Base-by-base conservation (phyloP, 2,888 invertebrate species). In the Polydesmus complanatus region DNA sequence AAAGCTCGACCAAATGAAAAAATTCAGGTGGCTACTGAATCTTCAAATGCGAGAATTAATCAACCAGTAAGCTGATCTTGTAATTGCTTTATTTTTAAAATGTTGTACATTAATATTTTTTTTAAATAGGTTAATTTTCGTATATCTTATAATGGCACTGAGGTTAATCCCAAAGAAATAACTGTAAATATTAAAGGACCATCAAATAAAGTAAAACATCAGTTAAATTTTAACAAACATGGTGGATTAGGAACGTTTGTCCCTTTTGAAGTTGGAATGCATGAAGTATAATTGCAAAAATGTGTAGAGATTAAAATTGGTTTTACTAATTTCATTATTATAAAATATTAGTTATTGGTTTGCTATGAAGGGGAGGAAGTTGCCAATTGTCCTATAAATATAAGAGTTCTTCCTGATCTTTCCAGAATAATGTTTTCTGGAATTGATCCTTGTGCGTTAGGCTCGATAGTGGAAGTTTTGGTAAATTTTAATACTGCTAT, bases 391-490 rank as follows among this genome's bases (percentile, higher is more conserved):
- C 83, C 83, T 2, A 74, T 78, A 21, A 88, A 87, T 75, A 89
- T 95, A 73, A 80, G 91, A 67, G 92, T 91, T 1, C 78, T 91
- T 70, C 93, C 94, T 27, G 84, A 90, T 63, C 76, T 91, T 66
- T 84, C 89, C 62, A 86, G 88, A 71, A 90, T 93, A 48, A 85
- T 86, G 63, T 88, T 74, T 66, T 89, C 92, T 1, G 94, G 93
- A 58, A 90, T 95, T 84, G 91, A 92, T 60, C 95, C 94, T 2
- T 95, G 94, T 76, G 91, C 93, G 23, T 81, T 94, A 55, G 95
- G 94, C 64, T 93, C 92, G 64, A 84, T 94, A 60, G 94, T 95
- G 1, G 95, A 95, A 81, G 94, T 95, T 67, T 81, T 94, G 74
- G 89, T 84, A 70, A 73, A 68, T 66, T 49, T 55, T 62, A n/a